Base-by-base conservation (phyloP, 2,888 invertebrate genomes). In the Labia minor region DNA sequence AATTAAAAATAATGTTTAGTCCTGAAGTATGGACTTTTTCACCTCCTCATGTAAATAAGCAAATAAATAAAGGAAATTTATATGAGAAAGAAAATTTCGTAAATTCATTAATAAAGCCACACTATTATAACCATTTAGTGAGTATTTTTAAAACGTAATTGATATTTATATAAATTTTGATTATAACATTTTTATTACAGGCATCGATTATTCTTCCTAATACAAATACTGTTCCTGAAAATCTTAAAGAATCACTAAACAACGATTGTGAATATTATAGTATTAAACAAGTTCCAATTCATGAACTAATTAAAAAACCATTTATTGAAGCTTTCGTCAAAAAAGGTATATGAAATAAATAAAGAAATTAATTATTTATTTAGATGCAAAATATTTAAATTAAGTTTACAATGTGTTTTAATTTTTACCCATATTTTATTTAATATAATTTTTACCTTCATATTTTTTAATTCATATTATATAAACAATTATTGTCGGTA, bases 311-410 rank as follows among this genome's bases (percentile, higher is more conserved):
- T 62, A 75, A 79, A 62, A 75, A 76, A 68, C 76, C 79, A 67
- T 85, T 85, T 73, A 76, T 84, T 62, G 78, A 81, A 68, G 79
- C 79, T 70, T 85, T 85, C 75, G 75, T 84, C 10, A 81, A 80
- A 72, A 78, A 79, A 78, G 85, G 85, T 82, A 74, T 73, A 73
- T 67, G n/a, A 26, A 26, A 26, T 8, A 26, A 26, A 26, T 26
- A 8, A 26, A 26, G 8, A 6, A 26, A 26, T 26, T n/a, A n/a
- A n/a, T n/a, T 69, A 14, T 16, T 37, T 11, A 10, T 65, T 62
- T 66, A 21, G n/a, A n/a, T n/a, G n/a, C n/a, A n/a, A n/a, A n/a
- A n/a, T n/a, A n/a, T n/a, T n/a, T n/a, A n/a, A n/a, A 66, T 67
- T 61, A 33, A 37, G 20, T n/a, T 20, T 33, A 21, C 49, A 1